These are phyloP conservation scores for Alethe diademata DNA, from an alignment of 2,113 vertebrate genomes.

Conservation along the genomic window DNA sequence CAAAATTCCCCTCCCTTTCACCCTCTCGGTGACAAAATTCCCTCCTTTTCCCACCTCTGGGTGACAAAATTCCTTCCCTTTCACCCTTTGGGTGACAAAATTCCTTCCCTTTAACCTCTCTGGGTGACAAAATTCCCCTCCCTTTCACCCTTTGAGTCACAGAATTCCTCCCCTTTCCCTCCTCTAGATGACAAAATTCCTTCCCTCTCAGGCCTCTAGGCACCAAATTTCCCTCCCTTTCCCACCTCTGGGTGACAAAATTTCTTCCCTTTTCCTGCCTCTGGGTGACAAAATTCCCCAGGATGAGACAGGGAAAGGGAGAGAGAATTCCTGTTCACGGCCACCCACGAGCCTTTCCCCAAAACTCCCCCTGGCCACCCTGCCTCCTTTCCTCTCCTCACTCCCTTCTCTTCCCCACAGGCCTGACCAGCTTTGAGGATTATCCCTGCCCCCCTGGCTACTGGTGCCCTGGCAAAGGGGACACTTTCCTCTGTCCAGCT, in stretches of 20 bases:
- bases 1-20: neutral
- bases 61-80: neutral
- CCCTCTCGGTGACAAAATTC: neutral
- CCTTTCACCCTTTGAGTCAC: no score
- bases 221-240: neutral
- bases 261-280: neutral
- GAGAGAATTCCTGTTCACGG: neutral
- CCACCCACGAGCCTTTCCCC: fast-evolving
- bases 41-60: fast-evolving
- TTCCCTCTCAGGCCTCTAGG: fast-evolving
- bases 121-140: neutral
- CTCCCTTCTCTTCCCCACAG: slow-evolving; percentile 61
- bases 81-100: no score
- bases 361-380: neutral
- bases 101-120: fast-evolving
- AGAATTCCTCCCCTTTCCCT: fast-evolving
- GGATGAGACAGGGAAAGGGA: neutral
- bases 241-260: fast-evolving
- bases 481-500: slow-evolving; percentile 80
- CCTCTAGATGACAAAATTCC: neutral
- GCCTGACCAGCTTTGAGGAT: slow-evolving; percentile 74
- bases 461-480: slow-evolving; percentile 86
- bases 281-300: neutral
- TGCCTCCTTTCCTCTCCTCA: neutral
- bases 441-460: slow-evolving; percentile 83